phyloP scores from a whole-genome alignment of 2,113 vertebrate species.

The Datnioides undecimradiatus region DNA sequence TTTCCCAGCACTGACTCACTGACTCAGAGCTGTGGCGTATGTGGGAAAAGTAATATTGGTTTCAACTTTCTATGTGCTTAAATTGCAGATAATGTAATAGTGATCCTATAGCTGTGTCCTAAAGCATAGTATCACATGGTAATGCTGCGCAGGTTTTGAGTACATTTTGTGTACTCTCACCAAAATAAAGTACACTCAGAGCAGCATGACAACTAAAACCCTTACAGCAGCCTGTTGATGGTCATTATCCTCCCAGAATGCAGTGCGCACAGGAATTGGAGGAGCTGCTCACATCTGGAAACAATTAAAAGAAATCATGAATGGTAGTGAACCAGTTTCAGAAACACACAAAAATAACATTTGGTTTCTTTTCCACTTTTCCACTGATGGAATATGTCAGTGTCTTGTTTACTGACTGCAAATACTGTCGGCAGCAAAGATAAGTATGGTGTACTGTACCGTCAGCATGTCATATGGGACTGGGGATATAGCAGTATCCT shows the following conservation, averaged over 20 bases:
- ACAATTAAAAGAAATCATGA: neutral
- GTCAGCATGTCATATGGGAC: neutral
- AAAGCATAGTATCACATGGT: neutral
- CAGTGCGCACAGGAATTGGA: neutral
- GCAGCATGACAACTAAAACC: neutral
- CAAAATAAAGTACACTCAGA: neutral
- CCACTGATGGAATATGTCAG: neutral
- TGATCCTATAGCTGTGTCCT: neutral
- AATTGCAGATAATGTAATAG: neutral
- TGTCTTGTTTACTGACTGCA: neutral
- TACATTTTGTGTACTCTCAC: neutral
- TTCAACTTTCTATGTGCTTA: neutral
- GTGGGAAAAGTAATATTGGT: constrained; percentile 6
- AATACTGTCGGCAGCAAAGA: neutral
- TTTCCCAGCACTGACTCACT: constrained; percentile 53
- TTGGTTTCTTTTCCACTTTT: neutral
- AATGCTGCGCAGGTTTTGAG: neutral
- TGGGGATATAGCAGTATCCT: neutral
- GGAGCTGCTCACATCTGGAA: constrained; percentile 6
- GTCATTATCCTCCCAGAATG: neutral
- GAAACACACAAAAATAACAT: neutral
- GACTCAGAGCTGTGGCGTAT: constrained; percentile 47
- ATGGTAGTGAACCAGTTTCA: neutral
- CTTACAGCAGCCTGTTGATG: neutral
- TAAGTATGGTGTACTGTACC: neutral